Conservation (phyloP, 2,113 vertebrate genomes). For the Myanophis thanlyinensis region DNA sequence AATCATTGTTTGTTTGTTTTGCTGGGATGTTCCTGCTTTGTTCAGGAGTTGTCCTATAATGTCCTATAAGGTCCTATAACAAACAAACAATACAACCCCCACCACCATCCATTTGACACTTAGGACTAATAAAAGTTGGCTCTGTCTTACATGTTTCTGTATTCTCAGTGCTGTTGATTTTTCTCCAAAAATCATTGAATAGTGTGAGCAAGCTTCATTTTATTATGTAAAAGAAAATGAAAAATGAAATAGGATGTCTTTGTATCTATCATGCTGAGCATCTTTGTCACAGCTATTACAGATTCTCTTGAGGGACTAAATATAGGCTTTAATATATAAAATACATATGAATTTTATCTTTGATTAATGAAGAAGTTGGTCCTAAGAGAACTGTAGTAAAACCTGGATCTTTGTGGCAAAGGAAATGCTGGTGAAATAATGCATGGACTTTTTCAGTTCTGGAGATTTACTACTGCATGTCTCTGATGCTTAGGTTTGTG, state of each 20-base stretch:
- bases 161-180: neutral
- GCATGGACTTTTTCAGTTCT: neutral
- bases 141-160: neutral
- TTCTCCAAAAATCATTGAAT: neutral
- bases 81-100: neutral
- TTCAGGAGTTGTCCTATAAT: neutral
- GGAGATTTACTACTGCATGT: neutral
- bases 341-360: conserved; percentile 24
- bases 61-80: neutral
- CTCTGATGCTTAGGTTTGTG: neutral
- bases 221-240: conserved; percentile 25
- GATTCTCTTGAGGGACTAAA: conserved; percentile 29
- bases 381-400: conserved; percentile 7
- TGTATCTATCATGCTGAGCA: conserved; percentile 29
- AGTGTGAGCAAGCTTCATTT: conserved; percentile 9
- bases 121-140: neutral
- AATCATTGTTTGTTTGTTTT: neutral
- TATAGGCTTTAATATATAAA: conserved; percentile 36
- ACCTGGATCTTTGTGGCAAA: neutral
- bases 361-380: conserved; percentile 27
- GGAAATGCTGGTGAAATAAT: neutral
- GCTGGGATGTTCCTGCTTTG: neutral
- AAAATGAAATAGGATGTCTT: neutral
- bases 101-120: neutral
- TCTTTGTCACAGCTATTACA: conserved; percentile 40